phyloP scores from a whole-genome alignment of 2,113 vertebrate genomes.

The Chaetorhynchus papuensis region DNA sequence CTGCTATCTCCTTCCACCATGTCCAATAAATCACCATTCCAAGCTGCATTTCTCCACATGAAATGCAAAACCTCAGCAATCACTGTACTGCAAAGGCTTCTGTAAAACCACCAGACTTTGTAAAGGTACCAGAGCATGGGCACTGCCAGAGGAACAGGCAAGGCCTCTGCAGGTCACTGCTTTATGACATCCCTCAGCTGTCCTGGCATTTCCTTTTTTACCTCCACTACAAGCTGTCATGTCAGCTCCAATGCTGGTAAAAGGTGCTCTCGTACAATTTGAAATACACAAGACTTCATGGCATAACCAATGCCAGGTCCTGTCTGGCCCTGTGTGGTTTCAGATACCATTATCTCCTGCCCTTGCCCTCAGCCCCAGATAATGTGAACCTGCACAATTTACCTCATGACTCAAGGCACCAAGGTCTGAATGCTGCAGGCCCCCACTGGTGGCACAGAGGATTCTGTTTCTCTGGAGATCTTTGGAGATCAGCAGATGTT shows the following conservation, averaged over 20 bases:
- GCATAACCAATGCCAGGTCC: background rate
- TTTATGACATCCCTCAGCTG: background rate
- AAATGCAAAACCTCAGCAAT: background rate
- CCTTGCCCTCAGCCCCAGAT: background rate
- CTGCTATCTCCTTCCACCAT: background rate
- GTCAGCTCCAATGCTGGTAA: rapidly evolving
- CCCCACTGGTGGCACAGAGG: rapidly evolving
- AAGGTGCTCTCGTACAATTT: background rate
- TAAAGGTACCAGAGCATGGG: rapidly evolving
- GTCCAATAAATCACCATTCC: background rate
- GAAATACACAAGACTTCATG: rapidly evolving
- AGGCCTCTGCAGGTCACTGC: rapidly evolving
- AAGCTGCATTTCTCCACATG: background rate
- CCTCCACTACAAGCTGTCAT: rapidly evolving
- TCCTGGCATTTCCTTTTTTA: background rate
- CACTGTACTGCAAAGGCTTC: background rate
- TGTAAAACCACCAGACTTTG: rapidly evolving
- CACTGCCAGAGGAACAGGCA: rapidly evolving
- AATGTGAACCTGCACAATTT: rapidly evolving
- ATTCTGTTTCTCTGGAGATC: rapidly evolving
- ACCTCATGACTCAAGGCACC: rapidly evolving
- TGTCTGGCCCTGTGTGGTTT: too few species aligned
- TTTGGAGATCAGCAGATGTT: background rate
- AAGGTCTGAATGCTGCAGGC: rapidly evolving
- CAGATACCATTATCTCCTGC: background rate